These are phyloP conservation scores for Penaeus indicus DNA, from an alignment of 1,140 invertebrate species.

Conservation along the genomic window DNA sequence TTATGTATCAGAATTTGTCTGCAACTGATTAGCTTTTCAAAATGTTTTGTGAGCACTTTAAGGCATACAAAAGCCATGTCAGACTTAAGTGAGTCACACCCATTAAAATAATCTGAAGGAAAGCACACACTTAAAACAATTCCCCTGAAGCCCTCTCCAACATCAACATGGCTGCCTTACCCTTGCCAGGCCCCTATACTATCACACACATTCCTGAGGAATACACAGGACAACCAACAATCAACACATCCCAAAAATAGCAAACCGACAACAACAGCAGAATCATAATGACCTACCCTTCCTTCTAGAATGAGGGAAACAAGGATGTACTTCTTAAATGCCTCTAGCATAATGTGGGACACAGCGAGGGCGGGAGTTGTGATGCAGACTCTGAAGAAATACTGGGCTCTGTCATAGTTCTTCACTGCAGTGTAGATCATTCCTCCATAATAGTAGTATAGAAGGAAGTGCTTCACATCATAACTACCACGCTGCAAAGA, in stretches of 20 bases:
- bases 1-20: too few relatives aligned
- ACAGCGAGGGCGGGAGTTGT: slow-evolving; percentile 64
- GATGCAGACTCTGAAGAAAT: slow-evolving; percentile 65
- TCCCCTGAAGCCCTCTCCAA: too few relatives aligned
- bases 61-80: too few relatives aligned
- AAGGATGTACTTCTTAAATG: slow-evolving; percentile 56
- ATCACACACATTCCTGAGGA: too few relatives aligned
- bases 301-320: slow-evolving; percentile 64
- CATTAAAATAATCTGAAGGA: too few relatives aligned
- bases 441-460: slow-evolving; percentile 97
- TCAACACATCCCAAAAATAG: background rate
- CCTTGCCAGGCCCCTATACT: too few relatives aligned
- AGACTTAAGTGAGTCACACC: too few relatives aligned
- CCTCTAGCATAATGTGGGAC: slow-evolving; percentile 63
- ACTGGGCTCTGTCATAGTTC: slow-evolving; percentile 61
- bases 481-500: slow-evolving; percentile 78
- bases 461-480: slow-evolving; percentile 92
- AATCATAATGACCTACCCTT: slow-evolving; percentile 38
- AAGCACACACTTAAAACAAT: too few relatives aligned
- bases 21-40: too few relatives aligned
- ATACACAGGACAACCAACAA: too few relatives aligned
- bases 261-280: background rate
- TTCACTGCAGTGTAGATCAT: slow-evolving; percentile 70
- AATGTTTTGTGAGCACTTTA: too few relatives aligned
- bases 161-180: too few relatives aligned